A percentile compares a stretch with the other conserved stretches of the same genome.
These are phyloP conservation scores for roundworm (Caenorhabditis elegans) DNA, from an alignment of 1,140 invertebrate species.

Conservation along the genomic window DNA sequence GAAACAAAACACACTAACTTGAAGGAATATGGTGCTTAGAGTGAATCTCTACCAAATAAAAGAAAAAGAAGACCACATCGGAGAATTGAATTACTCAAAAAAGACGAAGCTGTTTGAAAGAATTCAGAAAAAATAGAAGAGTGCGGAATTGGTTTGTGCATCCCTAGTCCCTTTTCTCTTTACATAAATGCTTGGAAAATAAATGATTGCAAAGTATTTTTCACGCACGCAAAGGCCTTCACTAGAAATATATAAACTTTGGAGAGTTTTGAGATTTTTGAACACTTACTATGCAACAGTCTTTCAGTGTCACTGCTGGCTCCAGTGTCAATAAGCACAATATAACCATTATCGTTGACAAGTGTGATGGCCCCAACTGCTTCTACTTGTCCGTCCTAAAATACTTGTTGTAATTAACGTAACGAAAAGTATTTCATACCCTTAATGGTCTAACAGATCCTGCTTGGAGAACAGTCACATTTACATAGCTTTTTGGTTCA, in stretches of 20 bases:
- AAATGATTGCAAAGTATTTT: too few relatives aligned
- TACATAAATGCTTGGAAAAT: too few relatives aligned
- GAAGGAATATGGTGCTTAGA: too few relatives aligned
- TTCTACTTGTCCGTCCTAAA: conserved; percentile 55
- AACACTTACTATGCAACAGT: conserved; percentile 50
- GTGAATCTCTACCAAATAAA: neutral
- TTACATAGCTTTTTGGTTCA: conserved; percentile 50
- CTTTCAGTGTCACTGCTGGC: conserved; percentile 54
- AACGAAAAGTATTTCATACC: conserved; percentile 34
- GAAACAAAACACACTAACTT: too few relatives aligned
- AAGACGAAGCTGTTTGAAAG: neutral
- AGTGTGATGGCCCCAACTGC: conserved; percentile 56
- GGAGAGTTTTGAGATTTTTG: too few relatives aligned
- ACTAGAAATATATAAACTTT: too few relatives aligned
- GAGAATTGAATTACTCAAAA: conserved; percentile 8
- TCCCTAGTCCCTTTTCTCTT: neutral
- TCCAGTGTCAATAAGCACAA: conserved; percentile 58
- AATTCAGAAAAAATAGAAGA: neutral
- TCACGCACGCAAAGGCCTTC: too few relatives aligned
- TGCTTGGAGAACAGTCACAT: conserved; percentile 57
- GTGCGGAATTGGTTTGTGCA: neutral
- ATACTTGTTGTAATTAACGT: neutral
- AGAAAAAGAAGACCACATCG: neutral
- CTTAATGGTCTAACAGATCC: conserved; percentile 52
- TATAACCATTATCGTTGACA: conserved; percentile 57